Evolutionary conservation across 2,113 vertebrate genomes (phyloP).

Genomic region (Lota lota): DNA sequence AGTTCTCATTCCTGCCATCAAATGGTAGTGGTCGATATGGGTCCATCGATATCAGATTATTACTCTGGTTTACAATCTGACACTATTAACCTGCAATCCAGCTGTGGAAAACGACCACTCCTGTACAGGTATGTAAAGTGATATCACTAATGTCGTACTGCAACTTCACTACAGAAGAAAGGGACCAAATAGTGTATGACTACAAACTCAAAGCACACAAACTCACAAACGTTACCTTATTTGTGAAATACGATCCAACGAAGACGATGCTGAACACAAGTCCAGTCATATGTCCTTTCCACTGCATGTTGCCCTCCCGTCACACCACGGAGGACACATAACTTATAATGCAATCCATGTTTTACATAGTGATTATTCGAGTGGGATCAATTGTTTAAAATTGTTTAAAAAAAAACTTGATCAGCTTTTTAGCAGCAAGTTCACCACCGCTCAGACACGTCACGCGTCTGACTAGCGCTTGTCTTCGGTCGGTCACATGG

Average conservation of each 20-base stretch:
- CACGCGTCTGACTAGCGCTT: background rate
- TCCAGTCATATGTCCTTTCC: slow-evolving; percentile 47
- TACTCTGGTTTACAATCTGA: too few species aligned
- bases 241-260: slow-evolving; percentile 70
- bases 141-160: background rate
- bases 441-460: too few species aligned
- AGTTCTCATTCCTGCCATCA: too few species aligned
- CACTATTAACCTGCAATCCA: too few species aligned
- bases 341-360: background rate
- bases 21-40: too few species aligned
- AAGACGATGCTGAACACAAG: slow-evolving; percentile 65
- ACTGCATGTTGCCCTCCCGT: slow-evolving; percentile 56
- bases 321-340: slow-evolving; percentile 33
- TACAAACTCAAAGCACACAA: background rate
- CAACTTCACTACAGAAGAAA: background rate
- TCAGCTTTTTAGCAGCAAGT: too few species aligned
- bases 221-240: slow-evolving; percentile 66
- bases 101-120: too few species aligned
- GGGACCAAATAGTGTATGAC: too few species aligned
- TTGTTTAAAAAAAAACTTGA: background rate
- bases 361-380: background rate
- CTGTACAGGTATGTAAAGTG: too few species aligned
- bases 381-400: background rate
- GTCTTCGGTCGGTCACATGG: slow-evolving; percentile 49
- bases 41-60: too few species aligned